Percentiles rank a stretch among this genome's conserved stretches.
phyloP scores from a whole-genome alignment of 2,113 vertebrate genomes.

The Numenius arquata region DNA sequence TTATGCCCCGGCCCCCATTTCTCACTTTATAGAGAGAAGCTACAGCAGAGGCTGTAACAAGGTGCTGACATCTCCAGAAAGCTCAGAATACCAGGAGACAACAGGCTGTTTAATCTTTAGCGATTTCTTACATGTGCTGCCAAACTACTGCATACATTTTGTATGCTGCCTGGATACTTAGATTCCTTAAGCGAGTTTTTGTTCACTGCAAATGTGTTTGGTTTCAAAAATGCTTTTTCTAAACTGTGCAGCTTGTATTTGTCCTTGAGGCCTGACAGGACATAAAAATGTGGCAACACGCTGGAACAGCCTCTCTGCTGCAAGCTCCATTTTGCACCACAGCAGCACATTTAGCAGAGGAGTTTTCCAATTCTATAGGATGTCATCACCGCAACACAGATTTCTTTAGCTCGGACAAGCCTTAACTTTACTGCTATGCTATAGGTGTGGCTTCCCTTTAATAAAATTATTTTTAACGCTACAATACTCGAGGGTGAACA shows the following conservation, averaged over 20 bases:
- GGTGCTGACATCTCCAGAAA: not conserved
- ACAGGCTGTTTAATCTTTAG: not conserved
- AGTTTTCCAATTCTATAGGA: not conserved
- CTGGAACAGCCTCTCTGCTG: not conserved
- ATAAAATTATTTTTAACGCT: not conserved
- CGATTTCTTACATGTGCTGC: not conserved
- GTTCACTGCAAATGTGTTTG: not conserved
- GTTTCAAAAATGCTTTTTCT: not conserved
- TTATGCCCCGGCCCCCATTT: not conserved
- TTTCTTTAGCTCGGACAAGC: not conserved
- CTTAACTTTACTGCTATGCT: not conserved
- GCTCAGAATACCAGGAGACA: not conserved
- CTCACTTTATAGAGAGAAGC: not conserved
- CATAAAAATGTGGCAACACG: not conserved
- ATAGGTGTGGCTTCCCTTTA: not conserved
- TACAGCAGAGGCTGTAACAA: not conserved
- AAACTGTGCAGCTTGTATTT: not conserved
- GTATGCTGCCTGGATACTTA: not conserved
- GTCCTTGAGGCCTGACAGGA: not conserved
- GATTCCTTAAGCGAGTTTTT: not conserved
- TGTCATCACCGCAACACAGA: not conserved
- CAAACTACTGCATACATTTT: not conserved
- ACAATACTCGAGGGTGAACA: not conserved
- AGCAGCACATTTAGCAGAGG: not conserved
- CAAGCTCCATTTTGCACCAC: not conserved